phyloP scores from a whole-genome alignment of 37 sponge, comb jelly and placozoan genomes.

The Halichondria panicea region DNA sequence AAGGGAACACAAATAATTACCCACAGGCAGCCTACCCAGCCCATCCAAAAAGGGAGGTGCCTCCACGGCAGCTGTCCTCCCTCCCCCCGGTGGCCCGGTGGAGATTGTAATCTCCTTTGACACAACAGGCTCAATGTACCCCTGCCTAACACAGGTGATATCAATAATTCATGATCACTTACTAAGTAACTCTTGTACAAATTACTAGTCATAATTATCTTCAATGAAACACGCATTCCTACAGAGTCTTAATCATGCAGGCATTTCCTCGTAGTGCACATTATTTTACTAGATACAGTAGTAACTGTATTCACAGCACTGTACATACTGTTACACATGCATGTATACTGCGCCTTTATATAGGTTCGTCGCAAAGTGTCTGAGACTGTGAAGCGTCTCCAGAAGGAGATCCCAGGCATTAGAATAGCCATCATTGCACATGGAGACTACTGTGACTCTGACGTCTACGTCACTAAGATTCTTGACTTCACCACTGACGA shows the following conservation, averaged over 20 bases:
- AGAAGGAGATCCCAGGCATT: slow-evolving; percentile 32
- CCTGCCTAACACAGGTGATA: slow-evolving; percentile 51
- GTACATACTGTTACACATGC: no score
- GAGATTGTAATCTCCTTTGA: slow-evolving; percentile 68
- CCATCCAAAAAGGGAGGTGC: not conserved
- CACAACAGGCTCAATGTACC: slow-evolving; percentile 65
- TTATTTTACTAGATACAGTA: no score
- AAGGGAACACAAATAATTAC: not conserved
- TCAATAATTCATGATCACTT: not conserved
- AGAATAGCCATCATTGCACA: slow-evolving; percentile 29
- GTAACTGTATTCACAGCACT: no score
- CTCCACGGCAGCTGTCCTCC: not conserved
- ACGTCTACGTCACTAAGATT: slow-evolving; percentile 30
- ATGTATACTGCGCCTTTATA: no score
- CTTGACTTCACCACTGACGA: slow-evolving; percentile 5
- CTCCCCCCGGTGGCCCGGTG: slow-evolving; percentile 33
- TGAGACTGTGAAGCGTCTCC: slow-evolving; percentile 27
- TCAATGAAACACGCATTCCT: no score
- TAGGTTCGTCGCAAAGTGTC: slow-evolving; percentile 25
- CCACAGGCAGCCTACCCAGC: not conserved
- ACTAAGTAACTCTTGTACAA: not conserved
- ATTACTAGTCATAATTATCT: no score
- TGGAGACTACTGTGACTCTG: slow-evolving; percentile 26
- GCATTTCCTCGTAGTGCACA: no score
- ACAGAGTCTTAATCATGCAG: no score